Evolutionary conservation across 2,113 vertebrate species (phyloP).

Genomic region (Emydura subglobosa): DNA sequence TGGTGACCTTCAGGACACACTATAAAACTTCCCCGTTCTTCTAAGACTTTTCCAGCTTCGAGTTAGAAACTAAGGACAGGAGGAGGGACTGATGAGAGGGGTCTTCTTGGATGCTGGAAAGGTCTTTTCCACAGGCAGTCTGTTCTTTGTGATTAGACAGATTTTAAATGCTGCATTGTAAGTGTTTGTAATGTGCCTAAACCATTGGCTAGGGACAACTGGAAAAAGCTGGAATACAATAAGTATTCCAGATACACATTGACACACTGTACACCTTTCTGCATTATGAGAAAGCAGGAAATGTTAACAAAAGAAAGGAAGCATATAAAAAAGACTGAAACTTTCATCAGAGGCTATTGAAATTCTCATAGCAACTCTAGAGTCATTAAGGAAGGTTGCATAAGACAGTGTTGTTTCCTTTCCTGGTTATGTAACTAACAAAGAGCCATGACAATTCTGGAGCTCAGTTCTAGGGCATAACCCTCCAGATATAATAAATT

Average conservation of each 20-base stretch:
- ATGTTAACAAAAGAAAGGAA: constrained; percentile 79
- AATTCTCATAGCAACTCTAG: constrained; percentile 65
- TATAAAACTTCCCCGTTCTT: not conserved
- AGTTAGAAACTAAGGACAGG: not conserved
- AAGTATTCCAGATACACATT: constrained; percentile 48
- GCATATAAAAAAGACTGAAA: constrained; percentile 59
- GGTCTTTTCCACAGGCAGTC: not conserved
- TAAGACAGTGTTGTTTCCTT: constrained; percentile 70
- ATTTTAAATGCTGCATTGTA: not conserved
- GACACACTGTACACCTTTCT: constrained; percentile 44
- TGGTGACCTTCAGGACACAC: rapidly evolving
- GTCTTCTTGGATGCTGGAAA: rapidly evolving
- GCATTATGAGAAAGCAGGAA: constrained; percentile 76
- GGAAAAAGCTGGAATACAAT: not conserved
- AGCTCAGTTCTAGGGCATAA: constrained; percentile 44
- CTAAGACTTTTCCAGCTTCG: not conserved
- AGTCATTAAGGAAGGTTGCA: constrained; percentile 29
- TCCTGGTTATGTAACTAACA: constrained; percentile 40
- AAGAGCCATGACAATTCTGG: constrained; percentile 59
- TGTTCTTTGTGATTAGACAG: not conserved
- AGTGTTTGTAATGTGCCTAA: not conserved
- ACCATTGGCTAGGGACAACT: not conserved
- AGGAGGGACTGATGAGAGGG: not conserved
- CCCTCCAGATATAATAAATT: constrained; percentile 62
- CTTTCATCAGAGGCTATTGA: constrained; percentile 67